Base-by-base conservation (phyloP, 2,113 vertebrate genomes). In the Nanger granti region DNA sequence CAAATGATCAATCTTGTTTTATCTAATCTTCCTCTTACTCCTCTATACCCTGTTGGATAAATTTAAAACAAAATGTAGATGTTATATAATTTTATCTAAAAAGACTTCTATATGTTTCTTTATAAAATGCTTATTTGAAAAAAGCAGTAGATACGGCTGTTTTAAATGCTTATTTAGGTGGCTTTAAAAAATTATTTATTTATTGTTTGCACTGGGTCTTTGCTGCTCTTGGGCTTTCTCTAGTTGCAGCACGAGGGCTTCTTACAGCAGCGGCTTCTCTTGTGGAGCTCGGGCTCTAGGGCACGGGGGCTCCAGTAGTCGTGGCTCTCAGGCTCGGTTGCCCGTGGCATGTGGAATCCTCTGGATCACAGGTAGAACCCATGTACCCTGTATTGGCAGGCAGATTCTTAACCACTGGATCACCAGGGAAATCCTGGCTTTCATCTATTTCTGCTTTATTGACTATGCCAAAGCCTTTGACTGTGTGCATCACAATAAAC, bases 21-120 rank as follows among this genome's bases (percentile, higher is more conserved):
- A 92, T 52, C 28, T 15, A 44, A 4, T 4, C 2, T 15, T 29
- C 11, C n/a, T 62, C 24, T 62, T 12, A 14, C 26, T 41, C 14
- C 5, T 20, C 41, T 12, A 60, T 17, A 24, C 5, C 10, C 85
- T 76, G 14, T 47, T 79, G 73, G 47, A 37, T 44, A 66, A 64
- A 59, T 52, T 59, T 86, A 88, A 85, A 93, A 47, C 29, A 18
- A 95, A 96, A 7, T 57, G 3, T 85, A 69, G 9, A 34, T 60
- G 24, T 18, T 64, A 64, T 47, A 11, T 59, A 91, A 83, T 44
- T 96, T 87, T 83, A 93, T 88, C 54, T 7, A 20, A 73, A 89
- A 86, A 82, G 24, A 60, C 15, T 73, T 73, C 24, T 12, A 1
- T 28, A 26, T 37, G 17, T 95, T 60, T 94, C n/a, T 59, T 4